phyloP scores from a whole-genome alignment of 2,113 vertebrate species.

The Brachypteracias leptosomus region DNA sequence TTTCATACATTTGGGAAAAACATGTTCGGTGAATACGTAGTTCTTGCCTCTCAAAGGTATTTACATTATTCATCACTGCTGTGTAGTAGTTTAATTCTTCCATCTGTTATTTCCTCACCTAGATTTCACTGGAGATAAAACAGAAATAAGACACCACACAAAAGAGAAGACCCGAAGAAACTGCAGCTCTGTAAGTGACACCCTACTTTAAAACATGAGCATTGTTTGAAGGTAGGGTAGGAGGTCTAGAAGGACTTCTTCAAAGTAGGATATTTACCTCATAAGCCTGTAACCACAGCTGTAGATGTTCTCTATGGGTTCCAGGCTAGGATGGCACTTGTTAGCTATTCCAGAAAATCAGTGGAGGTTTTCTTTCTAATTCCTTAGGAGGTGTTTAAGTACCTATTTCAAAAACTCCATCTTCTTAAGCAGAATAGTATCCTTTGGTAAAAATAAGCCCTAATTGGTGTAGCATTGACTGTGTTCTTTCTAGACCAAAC shows the following conservation, averaged over 20 bases:
- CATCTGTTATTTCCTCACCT: not conserved
- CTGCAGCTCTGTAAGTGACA: not conserved
- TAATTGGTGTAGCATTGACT: not conserved
- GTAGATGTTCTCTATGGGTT: not conserved
- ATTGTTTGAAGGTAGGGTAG: not conserved
- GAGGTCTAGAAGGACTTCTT: not conserved
- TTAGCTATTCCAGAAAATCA: not conserved
- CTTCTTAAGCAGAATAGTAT: not conserved
- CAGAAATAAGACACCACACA: not conserved
- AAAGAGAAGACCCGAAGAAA: not conserved
- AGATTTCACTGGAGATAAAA: not conserved
- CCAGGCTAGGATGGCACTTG: not conserved
- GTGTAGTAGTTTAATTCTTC: not conserved
- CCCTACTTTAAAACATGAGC: not conserved
- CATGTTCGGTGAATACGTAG: not conserved
- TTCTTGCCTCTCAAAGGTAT: not conserved
- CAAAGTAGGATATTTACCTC: not conserved
- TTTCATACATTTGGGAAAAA: not conserved
- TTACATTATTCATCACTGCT: not conserved
- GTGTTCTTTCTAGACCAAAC: not conserved
- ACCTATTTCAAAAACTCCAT: not conserved
- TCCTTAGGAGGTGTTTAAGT: not conserved
- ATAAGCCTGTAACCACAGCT: not conserved
- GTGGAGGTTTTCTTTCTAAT: not conserved
- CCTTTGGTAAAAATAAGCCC: not conserved